Base-by-base conservation (phyloP, 2,888 invertebrate genomes). In the Gnatocerus cornutus region DNA sequence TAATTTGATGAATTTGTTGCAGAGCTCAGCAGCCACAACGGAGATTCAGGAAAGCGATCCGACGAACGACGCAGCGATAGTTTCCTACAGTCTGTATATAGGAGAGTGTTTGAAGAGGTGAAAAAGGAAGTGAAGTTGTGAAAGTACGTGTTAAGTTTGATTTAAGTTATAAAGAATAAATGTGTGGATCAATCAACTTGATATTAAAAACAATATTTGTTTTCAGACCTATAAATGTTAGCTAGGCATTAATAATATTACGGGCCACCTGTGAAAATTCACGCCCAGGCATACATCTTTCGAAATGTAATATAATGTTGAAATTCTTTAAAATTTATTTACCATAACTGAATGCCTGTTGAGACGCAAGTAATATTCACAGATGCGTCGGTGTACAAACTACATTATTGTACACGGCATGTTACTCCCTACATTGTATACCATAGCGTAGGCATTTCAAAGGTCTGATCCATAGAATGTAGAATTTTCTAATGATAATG, bases 1-100 rank as follows among this genome's bases (percentile, higher is more conserved):
- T 33, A 33, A 33, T 7, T 12, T 66, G 12, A 50, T 55, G 41
- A 21, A 16, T 65, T 72, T 46, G 55, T 76, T 80, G 37, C 68
- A 82, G 82, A 52, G 80, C 80, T 52, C 78, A 76, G 37, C 77
- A 81, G 5, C 80, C 37, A n/a, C 21, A 74, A 71, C 80, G 86
- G 65, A 87, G 85, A 79, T 84, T 87, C 68, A 86, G 85, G 76
- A 86, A 84, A 77, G 87, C 87, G 62, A 79, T 86, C 10, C 81
- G 87, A 74, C 82, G 87, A 78, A 83, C 84, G 73, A 71, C 71
- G 48, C 82, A 80, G 48, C 84, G 81, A 82, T 81, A 82, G 81
- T 81, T 76, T 21, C 43, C 43, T 64, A 56, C 21, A 37, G 58
- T 39, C 52, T 64, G 69, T 64, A 69, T n/a, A 69, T 69, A 64